phyloP scores from a whole-genome alignment of 2,113 vertebrate species.

The Anolis sagrei region DNA sequence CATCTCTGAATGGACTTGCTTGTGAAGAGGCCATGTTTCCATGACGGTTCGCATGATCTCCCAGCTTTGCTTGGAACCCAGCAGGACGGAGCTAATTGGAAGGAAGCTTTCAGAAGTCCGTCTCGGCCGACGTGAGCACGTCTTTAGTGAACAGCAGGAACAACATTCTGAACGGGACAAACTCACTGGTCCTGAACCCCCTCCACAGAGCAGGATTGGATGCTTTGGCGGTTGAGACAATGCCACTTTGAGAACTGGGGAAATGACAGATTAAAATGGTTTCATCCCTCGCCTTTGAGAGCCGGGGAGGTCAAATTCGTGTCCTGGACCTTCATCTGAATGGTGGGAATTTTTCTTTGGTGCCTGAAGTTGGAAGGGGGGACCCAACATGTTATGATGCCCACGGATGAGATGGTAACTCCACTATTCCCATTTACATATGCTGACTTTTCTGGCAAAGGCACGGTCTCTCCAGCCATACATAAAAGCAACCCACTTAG shows the following conservation, averaged over 20 bases:
- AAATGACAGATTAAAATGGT: not conserved
- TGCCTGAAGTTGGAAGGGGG: not conserved
- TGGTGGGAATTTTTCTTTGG: not conserved
- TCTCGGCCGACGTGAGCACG: conserved; percentile 97
- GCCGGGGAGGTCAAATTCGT: not conserved
- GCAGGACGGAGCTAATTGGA: conserved; percentile 94
- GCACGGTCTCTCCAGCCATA: too few relatives aligned
- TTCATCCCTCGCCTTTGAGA: not conserved
- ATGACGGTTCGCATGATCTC: conserved; percentile 95
- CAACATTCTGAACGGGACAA: conserved; percentile 98
- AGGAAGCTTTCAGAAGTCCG: conserved; percentile 93
- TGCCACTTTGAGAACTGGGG: not conserved
- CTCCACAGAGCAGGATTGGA: conserved; percentile 87
- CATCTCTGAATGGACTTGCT: conserved; percentile 89
- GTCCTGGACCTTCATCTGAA: too few relatives aligned
- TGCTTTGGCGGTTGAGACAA: conserved; percentile 61
- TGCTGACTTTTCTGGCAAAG: too few relatives aligned
- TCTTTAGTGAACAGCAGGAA: conserved; percentile 99
- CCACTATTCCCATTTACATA: too few relatives aligned
- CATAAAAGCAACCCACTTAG: conserved; percentile 8
- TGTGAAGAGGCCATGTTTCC: conserved; percentile 92
- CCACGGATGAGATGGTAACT: too few relatives aligned
- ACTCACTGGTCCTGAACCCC: conserved; percentile 92
- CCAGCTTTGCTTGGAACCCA: conserved; percentile 90
- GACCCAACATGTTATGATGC: too few relatives aligned